Conservation (phyloP, 2,797 vertebrate species). For the Sebastolobus altivelis region DNA sequence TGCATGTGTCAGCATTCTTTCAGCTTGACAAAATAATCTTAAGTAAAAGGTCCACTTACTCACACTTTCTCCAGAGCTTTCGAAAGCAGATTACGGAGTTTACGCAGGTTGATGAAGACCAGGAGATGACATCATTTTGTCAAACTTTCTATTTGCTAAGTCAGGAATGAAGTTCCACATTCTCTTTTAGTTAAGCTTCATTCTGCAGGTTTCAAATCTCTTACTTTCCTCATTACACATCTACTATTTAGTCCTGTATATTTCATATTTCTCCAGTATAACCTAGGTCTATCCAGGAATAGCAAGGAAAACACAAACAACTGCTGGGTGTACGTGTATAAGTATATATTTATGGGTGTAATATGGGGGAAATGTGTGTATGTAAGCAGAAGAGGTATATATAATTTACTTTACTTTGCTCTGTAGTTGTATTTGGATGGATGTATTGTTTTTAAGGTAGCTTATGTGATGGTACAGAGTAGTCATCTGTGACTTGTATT, state of each 20-base stretch:
- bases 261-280: background rate
- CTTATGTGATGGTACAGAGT: background rate
- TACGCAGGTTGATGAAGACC: background rate
- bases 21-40: background rate
- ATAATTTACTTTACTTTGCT: background rate
- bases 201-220: background rate
- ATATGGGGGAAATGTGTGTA: too few species aligned
- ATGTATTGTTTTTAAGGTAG: background rate
- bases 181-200: background rate
- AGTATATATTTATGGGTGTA: background rate
- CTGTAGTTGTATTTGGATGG: background rate
- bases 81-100: background rate
- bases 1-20: constrained; percentile 17
- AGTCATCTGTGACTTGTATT: background rate
- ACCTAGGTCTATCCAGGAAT: too few species aligned
- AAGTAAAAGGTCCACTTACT: background rate
- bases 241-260: background rate
- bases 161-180: background rate
- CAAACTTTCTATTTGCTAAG: background rate
- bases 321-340: too few species aligned
- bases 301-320: background rate
- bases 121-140: background rate
- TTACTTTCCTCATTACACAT: constrained; percentile 2
- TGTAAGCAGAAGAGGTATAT: too few species aligned
- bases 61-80: background rate